Evolutionary conservation across 2,888 invertebrate species (phyloP).

Genomic region (Idaea straminata): DNA sequence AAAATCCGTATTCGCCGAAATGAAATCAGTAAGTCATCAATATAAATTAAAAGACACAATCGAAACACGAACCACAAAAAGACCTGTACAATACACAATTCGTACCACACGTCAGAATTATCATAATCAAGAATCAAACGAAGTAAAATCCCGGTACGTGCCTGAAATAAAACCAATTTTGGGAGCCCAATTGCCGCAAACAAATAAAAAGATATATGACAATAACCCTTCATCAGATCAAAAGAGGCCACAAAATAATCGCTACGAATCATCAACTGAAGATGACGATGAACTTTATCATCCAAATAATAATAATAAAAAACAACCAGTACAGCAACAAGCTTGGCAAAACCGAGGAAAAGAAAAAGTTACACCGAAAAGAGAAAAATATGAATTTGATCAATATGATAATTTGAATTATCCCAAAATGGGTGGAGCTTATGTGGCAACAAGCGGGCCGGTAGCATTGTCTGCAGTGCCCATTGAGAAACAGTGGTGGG

Average conservation of each 20-base stretch:
- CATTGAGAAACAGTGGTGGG: slow-evolving; percentile 19
- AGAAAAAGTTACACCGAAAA: slow-evolving; percentile 24
- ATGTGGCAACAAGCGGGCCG: slow-evolving; percentile 34
- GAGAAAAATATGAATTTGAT: slow-evolving; percentile 34
- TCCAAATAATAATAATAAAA: background rate
- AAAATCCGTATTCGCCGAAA: background rate
- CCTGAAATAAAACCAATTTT: background rate
- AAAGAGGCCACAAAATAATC: background rate
- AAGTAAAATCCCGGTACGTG: background rate
- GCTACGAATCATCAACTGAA: background rate
- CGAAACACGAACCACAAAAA: background rate
- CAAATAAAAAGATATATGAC: background rate
- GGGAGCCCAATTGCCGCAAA: background rate
- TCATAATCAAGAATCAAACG: background rate
- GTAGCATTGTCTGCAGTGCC: slow-evolving; percentile 26
- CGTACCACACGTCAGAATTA: background rate
- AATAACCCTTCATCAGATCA: background rate
- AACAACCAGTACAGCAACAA: background rate
- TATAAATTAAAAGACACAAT: background rate
- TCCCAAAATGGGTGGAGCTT: slow-evolving; percentile 20
- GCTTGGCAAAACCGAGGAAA: background rate
- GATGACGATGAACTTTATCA: background rate
- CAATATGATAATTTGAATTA: slow-evolving; percentile 36
- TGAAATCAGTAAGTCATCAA: background rate
- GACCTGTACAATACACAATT: background rate